Conservation (phyloP, 2,888 invertebrate genomes). For the Rhagium mordax region DNA sequence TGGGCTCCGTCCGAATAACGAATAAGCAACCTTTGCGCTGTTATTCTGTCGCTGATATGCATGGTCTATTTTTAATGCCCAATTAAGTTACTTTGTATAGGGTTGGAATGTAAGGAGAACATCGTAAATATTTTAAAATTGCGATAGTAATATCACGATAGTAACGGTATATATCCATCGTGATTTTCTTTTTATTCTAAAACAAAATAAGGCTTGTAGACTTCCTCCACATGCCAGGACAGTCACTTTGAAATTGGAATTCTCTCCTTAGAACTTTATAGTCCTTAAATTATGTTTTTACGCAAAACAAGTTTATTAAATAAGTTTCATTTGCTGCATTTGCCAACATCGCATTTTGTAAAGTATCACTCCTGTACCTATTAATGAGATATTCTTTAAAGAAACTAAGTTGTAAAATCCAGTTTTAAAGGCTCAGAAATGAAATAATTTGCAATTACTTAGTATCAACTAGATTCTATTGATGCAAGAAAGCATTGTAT, state of each 20-base stretch:
- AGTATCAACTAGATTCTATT: too few relatives aligned
- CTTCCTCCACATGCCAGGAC: slow-evolving; percentile 43
- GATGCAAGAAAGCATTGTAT: too few relatives aligned
- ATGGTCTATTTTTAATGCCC: slow-evolving; percentile 24
- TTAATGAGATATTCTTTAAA: too few relatives aligned
- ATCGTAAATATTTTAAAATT: slow-evolving; percentile 43
- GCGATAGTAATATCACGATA: slow-evolving; percentile 40
- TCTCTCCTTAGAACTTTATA: slow-evolving; percentile 39
- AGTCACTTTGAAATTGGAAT: slow-evolving; percentile 50
- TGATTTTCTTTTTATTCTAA: slow-evolving; percentile 39
- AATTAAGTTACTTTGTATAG: slow-evolving; percentile 33
- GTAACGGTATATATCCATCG: slow-evolving; percentile 42
- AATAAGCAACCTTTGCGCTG: slow-evolving; percentile 24
- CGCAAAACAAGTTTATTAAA: slow-evolving; percentile 32
- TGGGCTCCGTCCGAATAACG: slow-evolving; percentile 6
- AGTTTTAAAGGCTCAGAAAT: too few relatives aligned
- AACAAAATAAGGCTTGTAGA: slow-evolving; percentile 38
- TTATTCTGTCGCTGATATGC: slow-evolving; percentile 22
- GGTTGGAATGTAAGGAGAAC: slow-evolving; percentile 24
- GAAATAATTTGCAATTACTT: too few relatives aligned
- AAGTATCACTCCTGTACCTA: not conserved
- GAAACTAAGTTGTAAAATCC: too few relatives aligned
- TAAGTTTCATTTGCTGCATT: slow-evolving; percentile 6
- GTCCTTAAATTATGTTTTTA: slow-evolving; percentile 37
- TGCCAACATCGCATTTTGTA: not conserved